Percentiles rank a stretch among this genome's conserved stretches.
Evolutionary conservation across 35 echinoderm and acorn worm genomes (phyloP).

Genomic region (Hemicentrotus pulcherrimus): DNA sequence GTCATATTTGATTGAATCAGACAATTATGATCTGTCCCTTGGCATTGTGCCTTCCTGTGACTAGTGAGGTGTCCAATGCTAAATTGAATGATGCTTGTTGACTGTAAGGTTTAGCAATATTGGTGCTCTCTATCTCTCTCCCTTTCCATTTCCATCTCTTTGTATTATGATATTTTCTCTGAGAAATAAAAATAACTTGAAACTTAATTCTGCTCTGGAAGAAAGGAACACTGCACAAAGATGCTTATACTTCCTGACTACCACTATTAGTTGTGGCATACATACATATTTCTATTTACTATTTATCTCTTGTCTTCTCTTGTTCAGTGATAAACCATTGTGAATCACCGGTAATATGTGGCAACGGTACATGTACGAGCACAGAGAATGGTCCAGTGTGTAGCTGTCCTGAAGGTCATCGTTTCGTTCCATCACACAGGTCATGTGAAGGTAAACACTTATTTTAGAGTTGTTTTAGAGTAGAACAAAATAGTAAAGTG

Average conservation of each 20-base stretch:
- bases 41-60: neutral
- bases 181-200: no score
- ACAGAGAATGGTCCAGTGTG: constrained; percentile 22
- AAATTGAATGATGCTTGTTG: neutral
- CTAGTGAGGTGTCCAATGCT: neutral
- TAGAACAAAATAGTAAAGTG: no score
- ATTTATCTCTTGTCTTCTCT: neutral
- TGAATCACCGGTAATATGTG: constrained; percentile 49
- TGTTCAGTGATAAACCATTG: constrained; percentile 46
- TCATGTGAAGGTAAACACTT: constrained; percentile 40
- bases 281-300: no score
- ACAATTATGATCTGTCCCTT: constrained; percentile 3
- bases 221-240: no score
- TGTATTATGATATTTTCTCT: neutral
- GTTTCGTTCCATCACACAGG: neutral
- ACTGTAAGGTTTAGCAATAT: neutral
- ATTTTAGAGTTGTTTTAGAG: no score
- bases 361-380: constrained; percentile 60
- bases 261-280: no score
- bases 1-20: constrained; percentile 19
- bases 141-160: neutral
- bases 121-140: neutral
- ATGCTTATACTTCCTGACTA: no score
- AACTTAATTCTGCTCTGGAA: no score
- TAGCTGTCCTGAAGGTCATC: constrained; percentile 52